A percentile compares a stretch with the other conserved stretches of the same genome.
phyloP scores from a whole-genome alignment of 2,797 vertebrate species.

The Rhynchonycteris naso region DNA sequence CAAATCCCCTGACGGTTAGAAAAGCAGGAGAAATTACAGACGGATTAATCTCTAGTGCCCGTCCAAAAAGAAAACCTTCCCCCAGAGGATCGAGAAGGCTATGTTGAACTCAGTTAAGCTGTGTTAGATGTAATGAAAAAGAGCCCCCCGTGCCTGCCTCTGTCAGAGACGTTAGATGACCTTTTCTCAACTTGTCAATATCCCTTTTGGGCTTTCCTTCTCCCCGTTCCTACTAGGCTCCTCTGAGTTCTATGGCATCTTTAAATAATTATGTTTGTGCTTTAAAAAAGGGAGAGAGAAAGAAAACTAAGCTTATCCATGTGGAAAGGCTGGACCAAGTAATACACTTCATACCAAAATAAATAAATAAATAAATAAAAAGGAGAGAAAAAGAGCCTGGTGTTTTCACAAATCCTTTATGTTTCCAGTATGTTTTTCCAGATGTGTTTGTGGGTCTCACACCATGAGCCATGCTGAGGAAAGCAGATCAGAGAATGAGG shows the following conservation, averaged over 20 bases:
- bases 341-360: slow-evolving; percentile 80
- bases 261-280: slow-evolving; percentile 58
- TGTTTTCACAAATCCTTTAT: slow-evolving; percentile 70
- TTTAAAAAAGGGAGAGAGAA: neutral
- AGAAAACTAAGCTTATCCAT: slow-evolving; percentile 14
- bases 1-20: slow-evolving; percentile 83
- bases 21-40: slow-evolving; percentile 84
- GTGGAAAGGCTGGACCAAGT: slow-evolving; percentile 80
- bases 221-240: slow-evolving; percentile 63
- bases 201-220: slow-evolving; percentile 68
- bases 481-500: slow-evolving; percentile 78
- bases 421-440: slow-evolving; percentile 69
- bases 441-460: slow-evolving; percentile 75
- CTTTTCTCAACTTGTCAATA: slow-evolving; percentile 83
- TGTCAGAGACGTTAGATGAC: slow-evolving; percentile 58
- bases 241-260: slow-evolving; percentile 55
- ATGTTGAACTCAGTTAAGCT: slow-evolving; percentile 83
- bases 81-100: slow-evolving; percentile 77
- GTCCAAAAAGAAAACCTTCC: slow-evolving; percentile 72
- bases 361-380: slow-evolving; percentile 14
- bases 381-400: slow-evolving; percentile 41
- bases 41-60: slow-evolving; percentile 84
- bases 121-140: slow-evolving; percentile 84
- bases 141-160: slow-evolving; percentile 77
- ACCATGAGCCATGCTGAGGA: slow-evolving; percentile 53